phyloP scores from a whole-genome alignment of 2,797 vertebrate species.

The Bradypus variegatus region DNA sequence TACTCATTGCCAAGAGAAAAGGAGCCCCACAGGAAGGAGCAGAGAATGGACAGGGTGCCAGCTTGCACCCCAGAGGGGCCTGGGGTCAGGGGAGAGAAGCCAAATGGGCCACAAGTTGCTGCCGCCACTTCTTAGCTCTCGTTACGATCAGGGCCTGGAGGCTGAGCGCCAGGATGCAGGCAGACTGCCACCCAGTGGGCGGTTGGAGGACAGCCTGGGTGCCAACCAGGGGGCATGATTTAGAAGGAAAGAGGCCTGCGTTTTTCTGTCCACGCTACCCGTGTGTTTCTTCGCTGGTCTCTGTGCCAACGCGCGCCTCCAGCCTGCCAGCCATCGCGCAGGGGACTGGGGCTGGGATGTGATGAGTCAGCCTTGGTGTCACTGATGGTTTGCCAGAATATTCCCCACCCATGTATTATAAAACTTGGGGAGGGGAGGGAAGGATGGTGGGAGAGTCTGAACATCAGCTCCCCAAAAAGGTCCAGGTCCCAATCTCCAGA shows the following conservation, averaged over 20 bases:
- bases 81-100: not conserved
- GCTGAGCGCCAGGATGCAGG: not conserved
- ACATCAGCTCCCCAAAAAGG: fast-evolving
- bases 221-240: too few relatives aligned
- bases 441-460: fast-evolving
- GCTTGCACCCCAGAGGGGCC: not conserved
- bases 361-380: not conserved
- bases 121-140: fast-evolving
- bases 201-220: too few relatives aligned
- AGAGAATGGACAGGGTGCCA: fast-evolving
- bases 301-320: not conserved
- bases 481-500: fast-evolving
- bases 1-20: too few relatives aligned
- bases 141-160: fast-evolving
- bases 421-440: too few relatives aligned
- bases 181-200: fast-evolving
- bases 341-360: not conserved
- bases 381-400: fast-evolving
- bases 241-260: fast-evolving
- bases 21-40: fast-evolving
- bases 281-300: not conserved
- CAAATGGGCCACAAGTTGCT: not conserved
- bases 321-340: fast-evolving
- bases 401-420: not conserved
- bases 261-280: fast-evolving